These are phyloP conservation scores for Onychorhynchus coronatus DNA, from an alignment of 2,113 vertebrate species.

Conservation along the genomic window DNA sequence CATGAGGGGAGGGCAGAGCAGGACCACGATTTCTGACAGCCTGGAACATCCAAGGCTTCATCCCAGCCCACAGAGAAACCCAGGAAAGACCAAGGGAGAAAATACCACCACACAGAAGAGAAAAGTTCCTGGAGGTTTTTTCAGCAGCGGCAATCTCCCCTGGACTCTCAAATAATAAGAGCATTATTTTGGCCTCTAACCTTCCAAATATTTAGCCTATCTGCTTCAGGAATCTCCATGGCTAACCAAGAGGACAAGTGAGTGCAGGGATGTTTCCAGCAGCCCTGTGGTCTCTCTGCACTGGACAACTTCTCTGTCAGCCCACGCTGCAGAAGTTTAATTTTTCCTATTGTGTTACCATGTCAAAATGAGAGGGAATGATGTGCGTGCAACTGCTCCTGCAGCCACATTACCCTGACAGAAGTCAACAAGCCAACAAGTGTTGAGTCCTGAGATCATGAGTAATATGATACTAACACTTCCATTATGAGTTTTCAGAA, in stretches of 20 bases:
- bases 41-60: not conserved
- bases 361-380: not conserved
- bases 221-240: not conserved
- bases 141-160: not conserved
- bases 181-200: not conserved
- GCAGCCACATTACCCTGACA: accelerated
- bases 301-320: accelerated
- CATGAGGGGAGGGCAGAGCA: not conserved
- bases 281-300: not conserved
- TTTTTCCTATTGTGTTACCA: not conserved
- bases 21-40: not conserved
- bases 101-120: not conserved
- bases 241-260: not conserved
- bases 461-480: not conserved
- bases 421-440: not conserved
- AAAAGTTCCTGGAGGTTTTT: not conserved
- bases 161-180: not conserved
- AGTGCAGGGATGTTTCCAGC: accelerated
- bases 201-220: not conserved
- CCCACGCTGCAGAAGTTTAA: not conserved
- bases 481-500: not conserved
- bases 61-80: not conserved
- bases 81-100: not conserved
- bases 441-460: not conserved
- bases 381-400: accelerated